Evolutionary conservation across 2,797 vertebrate species (phyloP).

Genomic region (Pagetopsis macropterus): DNA sequence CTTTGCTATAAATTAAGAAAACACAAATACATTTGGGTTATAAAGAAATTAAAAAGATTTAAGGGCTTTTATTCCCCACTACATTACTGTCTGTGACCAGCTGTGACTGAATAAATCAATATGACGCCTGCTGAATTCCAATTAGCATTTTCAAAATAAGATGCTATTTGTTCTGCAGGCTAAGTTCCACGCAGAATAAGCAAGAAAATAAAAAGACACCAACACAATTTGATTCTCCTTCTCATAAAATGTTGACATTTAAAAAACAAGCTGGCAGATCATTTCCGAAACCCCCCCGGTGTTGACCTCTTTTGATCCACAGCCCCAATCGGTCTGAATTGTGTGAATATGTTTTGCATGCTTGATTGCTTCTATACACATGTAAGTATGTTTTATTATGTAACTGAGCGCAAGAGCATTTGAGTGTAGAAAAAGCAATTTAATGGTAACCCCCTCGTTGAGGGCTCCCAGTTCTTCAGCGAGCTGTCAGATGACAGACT

Average conservation of each 20-base stretch:
- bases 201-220: constrained; percentile 3
- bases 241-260: constrained; percentile 13
- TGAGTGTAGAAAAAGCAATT: constrained; percentile 31
- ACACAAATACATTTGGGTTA: constrained; percentile 48
- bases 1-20: constrained; percentile 51
- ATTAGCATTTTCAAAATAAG: constrained; percentile 53
- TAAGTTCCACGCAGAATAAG: constrained; percentile 23
- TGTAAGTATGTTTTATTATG: constrained; percentile 26
- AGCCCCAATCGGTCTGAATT: constrained; percentile 11
- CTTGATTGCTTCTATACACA: constrained; percentile 33
- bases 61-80: constrained; percentile 52
- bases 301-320: constrained; percentile 35
- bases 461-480: constrained; percentile 55
- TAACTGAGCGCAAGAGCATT: constrained; percentile 14
- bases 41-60: constrained; percentile 63
- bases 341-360: constrained; percentile 35
- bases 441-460: constrained; percentile 30
- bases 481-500: constrained; percentile 67
- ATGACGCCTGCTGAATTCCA: constrained; percentile 49
- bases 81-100: constrained; percentile 59
- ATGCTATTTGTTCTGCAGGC: constrained; percentile 38
- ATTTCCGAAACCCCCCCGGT: constrained; percentile 3
- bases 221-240: constrained; percentile 19
- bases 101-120: constrained; percentile 68
- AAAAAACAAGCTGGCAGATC: constrained; percentile 8